A percentile compares a stretch with the other conserved stretches of the same genome.
Evolutionary conservation across 2,113 vertebrate genomes (phyloP).

Genomic region (Mustela lutreola): DNA sequence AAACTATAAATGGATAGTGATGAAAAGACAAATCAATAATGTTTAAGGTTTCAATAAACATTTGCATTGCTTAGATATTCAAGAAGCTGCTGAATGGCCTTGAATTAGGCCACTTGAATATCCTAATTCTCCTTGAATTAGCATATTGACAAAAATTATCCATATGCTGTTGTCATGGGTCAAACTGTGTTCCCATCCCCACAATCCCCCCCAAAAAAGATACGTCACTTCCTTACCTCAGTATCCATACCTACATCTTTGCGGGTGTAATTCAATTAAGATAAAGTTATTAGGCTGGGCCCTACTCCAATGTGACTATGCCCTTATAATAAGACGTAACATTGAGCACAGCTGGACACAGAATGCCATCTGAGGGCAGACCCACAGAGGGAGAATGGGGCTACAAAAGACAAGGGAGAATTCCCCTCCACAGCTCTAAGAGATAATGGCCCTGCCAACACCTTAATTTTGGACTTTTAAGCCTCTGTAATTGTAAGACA

Average conservation of each 20-base stretch:
- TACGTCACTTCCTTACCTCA: not conserved
- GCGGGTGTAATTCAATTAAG: not conserved
- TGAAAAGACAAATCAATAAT: not conserved
- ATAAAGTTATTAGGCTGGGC: not conserved
- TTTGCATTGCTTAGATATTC: not conserved
- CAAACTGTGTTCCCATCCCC: not conserved
- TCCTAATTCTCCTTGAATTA: not conserved
- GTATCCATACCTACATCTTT: not conserved
- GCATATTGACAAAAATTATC: not conserved
- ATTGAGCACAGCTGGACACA: not conserved
- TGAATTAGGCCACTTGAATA: not conserved
- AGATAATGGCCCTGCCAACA: not conserved
- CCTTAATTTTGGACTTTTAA: not conserved
- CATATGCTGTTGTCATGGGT: not conserved
- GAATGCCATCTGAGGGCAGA: not conserved
- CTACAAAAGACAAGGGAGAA: not conserved
- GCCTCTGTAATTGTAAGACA: not conserved
- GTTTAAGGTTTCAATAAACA: not conserved
- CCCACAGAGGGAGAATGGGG: not conserved
- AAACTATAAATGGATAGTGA: not conserved
- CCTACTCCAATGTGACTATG: not conserved
- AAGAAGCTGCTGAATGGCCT: not conserved
- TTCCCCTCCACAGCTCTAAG: fast-evolving
- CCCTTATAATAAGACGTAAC: not conserved
- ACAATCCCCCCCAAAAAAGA: not conserved